Conservation (phyloP, 2,113 vertebrate genomes). For the Nyctibius bracteatus region DNA sequence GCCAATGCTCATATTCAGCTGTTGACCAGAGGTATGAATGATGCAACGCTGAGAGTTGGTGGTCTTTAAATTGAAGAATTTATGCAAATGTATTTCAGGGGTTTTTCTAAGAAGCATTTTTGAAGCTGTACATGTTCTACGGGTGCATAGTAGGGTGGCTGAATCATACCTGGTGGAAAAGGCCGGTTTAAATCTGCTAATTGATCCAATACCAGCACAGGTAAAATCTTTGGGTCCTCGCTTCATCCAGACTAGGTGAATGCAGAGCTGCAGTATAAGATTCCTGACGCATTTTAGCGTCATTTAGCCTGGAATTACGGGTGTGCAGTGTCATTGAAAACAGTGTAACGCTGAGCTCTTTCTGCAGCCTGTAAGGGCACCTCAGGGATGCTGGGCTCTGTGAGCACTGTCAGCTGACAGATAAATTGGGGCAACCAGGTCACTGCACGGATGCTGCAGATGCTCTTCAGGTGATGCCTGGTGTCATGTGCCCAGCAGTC, state of each 20-base stretch:
- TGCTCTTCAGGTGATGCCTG: not conserved
- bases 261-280: not conserved
- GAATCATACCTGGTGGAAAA: not conserved
- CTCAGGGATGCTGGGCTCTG: not conserved
- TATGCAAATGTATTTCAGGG: not conserved
- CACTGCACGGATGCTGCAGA: not conserved
- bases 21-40: not conserved
- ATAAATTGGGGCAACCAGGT: not conserved
- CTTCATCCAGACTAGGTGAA: not conserved
- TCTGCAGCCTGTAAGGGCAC: not conserved
- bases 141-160: not conserved
- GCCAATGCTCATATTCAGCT: not conserved
- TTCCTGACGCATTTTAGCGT: not conserved
- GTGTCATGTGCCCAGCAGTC: not conserved
- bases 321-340: rapidly evolving
- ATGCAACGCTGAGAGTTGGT: not conserved
- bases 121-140: not conserved
- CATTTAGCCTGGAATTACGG: not conserved
- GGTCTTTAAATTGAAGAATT: not conserved
- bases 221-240: not conserved
- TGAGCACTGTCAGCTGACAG: not conserved
- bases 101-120: not conserved
- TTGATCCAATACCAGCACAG: not conserved
- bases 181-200: not conserved
- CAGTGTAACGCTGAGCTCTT: not conserved